phyloP scores from a whole-genome alignment of 2,888 invertebrate genomes.

The Acanthosoma haemorrhoidale region DNA sequence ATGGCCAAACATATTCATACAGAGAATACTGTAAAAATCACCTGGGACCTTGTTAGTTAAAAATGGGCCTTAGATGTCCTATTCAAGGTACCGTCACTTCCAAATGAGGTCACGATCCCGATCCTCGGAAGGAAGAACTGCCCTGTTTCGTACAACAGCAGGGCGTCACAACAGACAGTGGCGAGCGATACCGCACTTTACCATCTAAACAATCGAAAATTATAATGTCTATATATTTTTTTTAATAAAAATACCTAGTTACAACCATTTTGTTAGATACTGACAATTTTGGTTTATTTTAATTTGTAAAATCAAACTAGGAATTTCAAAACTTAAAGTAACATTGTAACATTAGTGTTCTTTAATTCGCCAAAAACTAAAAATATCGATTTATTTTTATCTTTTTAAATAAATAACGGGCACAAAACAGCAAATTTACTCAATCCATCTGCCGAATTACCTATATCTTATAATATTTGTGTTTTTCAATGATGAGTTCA shows the following conservation, averaged over 20 bases:
- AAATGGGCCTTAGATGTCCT: neutral
- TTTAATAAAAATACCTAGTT: neutral
- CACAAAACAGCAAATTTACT: too few species aligned
- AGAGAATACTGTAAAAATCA: neutral
- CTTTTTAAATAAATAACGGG: too few species aligned
- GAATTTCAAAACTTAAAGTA: too few species aligned
- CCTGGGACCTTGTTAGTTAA: neutral
- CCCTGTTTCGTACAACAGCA: conserved; percentile 9
- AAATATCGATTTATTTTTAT: too few species aligned
- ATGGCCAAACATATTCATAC: neutral
- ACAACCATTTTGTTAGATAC: neutral
- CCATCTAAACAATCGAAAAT: conserved; percentile 12
- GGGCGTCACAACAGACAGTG: conserved; percentile 3
- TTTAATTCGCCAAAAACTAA: too few species aligned
- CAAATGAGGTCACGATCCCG: neutral
- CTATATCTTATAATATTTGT: too few species aligned
- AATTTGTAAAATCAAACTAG: too few species aligned
- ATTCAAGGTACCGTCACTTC: neutral
- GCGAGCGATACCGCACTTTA: conserved; percentile 9
- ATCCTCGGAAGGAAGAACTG: conserved; percentile 1
- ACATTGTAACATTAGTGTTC: too few species aligned
- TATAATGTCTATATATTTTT: neutral
- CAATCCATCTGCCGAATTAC: too few species aligned
- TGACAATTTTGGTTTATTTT: neutral
- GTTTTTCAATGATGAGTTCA: too few species aligned